Evolutionary conservation across 2,888 invertebrate species (phyloP).

Genomic region (Polia nebulosa): DNA sequence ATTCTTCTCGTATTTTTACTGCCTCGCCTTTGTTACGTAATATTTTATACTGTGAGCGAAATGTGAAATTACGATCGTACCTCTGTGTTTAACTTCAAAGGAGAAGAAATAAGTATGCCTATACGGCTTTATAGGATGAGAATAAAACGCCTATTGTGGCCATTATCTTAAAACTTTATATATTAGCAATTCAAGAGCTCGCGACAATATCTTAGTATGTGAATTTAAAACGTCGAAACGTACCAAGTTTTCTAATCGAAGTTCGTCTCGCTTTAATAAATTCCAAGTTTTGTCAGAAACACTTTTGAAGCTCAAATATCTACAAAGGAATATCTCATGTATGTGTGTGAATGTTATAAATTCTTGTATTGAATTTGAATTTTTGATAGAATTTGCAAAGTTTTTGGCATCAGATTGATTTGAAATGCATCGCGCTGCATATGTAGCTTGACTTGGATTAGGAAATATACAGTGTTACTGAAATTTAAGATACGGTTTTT

Average conservation of each 20-base stretch:
- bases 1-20: background rate
- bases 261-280: slow-evolving; percentile 35
- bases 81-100: background rate
- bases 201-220: slow-evolving; percentile 8
- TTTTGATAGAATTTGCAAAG: slow-evolving; percentile 19
- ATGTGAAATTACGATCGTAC: background rate
- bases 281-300: slow-evolving; percentile 25
- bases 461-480: no score
- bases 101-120: background rate
- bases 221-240: slow-evolving; percentile 33
- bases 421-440: no score
- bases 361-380: slow-evolving; percentile 33
- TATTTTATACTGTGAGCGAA: slow-evolving; percentile 1
- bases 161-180: slow-evolving; percentile 40
- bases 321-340: slow-evolving; percentile 15
- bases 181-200: slow-evolving; percentile 42
- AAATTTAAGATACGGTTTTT: no score
- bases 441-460: no score
- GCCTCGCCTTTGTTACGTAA: background rate
- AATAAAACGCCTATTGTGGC: slow-evolving; percentile 9
- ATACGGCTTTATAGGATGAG: background rate
- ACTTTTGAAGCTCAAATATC: slow-evolving; percentile 18
- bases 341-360: slow-evolving; percentile 20
- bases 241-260: slow-evolving; percentile 51
- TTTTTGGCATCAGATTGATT: background rate